phyloP scores from a whole-genome alignment of 2,113 vertebrate genomes.

The Thinocorus orbignyianus region DNA sequence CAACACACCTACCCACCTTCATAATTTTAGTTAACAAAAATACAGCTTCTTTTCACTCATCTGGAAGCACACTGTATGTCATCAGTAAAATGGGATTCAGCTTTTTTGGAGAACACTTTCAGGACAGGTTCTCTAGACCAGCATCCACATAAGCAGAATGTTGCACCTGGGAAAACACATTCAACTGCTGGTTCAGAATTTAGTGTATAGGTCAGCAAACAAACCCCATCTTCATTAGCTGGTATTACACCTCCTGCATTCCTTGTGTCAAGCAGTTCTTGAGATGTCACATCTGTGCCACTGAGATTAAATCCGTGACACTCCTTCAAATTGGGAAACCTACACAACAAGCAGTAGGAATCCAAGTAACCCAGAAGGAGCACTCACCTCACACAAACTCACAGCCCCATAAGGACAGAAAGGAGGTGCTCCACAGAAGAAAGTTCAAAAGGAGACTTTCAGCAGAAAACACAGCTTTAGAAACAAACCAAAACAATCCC shows the following conservation, averaged over 20 bases:
- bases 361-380: neutral
- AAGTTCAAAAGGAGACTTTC: neutral
- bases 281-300: neutral
- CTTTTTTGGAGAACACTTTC: neutral
- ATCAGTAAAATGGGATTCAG: neutral
- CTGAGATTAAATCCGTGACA: neutral
- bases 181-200: neutral
- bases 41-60: neutral
- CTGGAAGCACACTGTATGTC: neutral
- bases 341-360: neutral
- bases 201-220: neutral
- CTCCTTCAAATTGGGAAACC: neutral
- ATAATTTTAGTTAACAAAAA: neutral
- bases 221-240: neutral
- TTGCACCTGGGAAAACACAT: neutral
- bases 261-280: neutral
- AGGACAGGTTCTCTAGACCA: neutral
- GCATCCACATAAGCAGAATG: neutral
- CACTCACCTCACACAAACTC: neutral
- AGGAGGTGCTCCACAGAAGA: neutral
- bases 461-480: neutral
- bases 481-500: neutral
- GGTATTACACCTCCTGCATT: neutral
- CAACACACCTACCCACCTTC: neutral
- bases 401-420: neutral